Evolutionary conservation across 2,888 invertebrate species (phyloP), one percentile per base, ranked within the genome.

Genomic region (Diplolepis rosae): DNA sequence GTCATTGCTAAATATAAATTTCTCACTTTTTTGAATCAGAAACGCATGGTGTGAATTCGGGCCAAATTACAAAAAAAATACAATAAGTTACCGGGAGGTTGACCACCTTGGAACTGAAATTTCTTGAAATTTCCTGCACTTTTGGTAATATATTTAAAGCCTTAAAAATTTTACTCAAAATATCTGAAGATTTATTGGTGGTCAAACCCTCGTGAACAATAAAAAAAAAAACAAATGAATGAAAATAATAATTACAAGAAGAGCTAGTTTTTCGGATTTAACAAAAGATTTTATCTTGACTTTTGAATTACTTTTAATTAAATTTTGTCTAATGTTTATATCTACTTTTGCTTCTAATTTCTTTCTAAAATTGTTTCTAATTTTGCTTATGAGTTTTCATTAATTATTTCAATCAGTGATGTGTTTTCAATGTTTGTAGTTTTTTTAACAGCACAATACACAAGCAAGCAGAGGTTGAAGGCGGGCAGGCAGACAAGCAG

Each of bases 401-500:
- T 15, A 30, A 39, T n/a, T 13, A 1, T 35, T 24, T 24, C 13
- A 39, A 61, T 24, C 27, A 50, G 50, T 50, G 24, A 48, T 48
- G 45, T 48, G 27, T 50, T 50, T 50, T 50, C 1, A 50, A 50
- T 50, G 22, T 24, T 24, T 50, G 24, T 24, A 9, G 24, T 18
- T 50, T n/a, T 45, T 32, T 18, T 27, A 35, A 39, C 61, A 61
- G 39, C 61, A 61, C 24, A 61, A 39, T 18, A 61, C 61, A 35
- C 30, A 68, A 71, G 65, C 69, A 66, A 70, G 71, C 69, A 65
- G 65, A 75, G 77, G 70, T 79, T 61, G 32, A 61, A 61, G 61
- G 61, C 61, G 24, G 61, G 13, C 61, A 81, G 78, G 76, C 77
- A 82, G 82, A 77, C 84, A 84, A 84, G 80, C 82, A 84, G 84